Evolutionary conservation across 2,113 vertebrate genomes (phyloP), one percentile per base, ranked within the genome.

Genomic region (Oxygymnocypris stewartii): DNA sequence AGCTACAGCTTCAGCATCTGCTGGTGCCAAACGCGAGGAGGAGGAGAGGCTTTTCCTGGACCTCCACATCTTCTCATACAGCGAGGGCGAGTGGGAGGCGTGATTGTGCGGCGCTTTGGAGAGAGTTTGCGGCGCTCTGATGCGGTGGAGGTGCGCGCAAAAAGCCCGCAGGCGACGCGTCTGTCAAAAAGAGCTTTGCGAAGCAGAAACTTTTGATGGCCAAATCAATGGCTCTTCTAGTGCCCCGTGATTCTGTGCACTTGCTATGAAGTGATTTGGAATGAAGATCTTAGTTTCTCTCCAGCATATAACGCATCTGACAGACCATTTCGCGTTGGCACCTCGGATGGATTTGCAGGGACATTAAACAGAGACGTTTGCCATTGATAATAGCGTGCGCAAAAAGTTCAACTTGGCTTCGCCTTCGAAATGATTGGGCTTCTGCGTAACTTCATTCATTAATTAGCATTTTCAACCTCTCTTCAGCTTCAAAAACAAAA

Each of bases 111-210:
- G 20, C 40, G 40, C 65, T 65, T 69, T 86, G 80, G 57, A 87
- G 83, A 78, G 84, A 75, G 61, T 85, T 88, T 28, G 47, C 75
- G 79, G 79, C 87, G 73, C 67, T 90, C 87, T 86, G 90, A 92
- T 92, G 92, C 90, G 88, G 90, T 85, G 91, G 91, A 90, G 84
- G 90, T 89, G 92, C 86, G 88, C 86, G 84, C 87, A 51, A 81
- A 79, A 69, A 82, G 25, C 63, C 89, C 85, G 87, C 90, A 88
- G 89, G 88, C 89, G 88, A 42, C 81, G 82, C 71, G 67, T 87
- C 89, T 90, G 83, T 57, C 75, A 67, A 49, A 85, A 82, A 78
- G 65, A 51, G 79, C 37, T n/a, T 31, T 77, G 6, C 65, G 67
- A 84, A 51, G 82, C 84, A 57, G 31, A 59, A 54, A 79, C 54